Conservation (phyloP, 2,797 vertebrate genomes). For the Zenarchopterus dispar region DNA sequence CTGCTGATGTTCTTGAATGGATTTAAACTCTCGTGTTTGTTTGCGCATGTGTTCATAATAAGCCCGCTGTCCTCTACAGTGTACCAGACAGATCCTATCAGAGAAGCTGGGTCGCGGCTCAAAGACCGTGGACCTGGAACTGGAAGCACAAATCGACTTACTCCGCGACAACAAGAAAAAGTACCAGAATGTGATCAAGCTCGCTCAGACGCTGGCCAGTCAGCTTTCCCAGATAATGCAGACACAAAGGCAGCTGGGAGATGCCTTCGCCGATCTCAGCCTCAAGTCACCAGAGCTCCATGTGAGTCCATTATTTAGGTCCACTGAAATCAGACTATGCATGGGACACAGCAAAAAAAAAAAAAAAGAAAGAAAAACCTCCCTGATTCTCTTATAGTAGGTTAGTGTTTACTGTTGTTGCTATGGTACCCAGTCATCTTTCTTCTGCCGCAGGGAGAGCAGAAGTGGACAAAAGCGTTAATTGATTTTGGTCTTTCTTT, state of each 20-base stretch:
- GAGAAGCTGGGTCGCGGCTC: constrained; percentile 98
- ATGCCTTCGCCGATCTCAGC: constrained; percentile 97
- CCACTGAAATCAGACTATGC: background rate
- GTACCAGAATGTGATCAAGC: constrained; percentile 92
- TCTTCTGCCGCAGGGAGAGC: no score
- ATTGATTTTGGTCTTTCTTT: no score
- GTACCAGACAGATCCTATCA: constrained; percentile 96
- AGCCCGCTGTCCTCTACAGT: constrained; percentile 78
- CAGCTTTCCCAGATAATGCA: constrained; percentile 96
- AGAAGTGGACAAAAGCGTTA: no score
- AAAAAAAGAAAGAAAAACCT: no score
- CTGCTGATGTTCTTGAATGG: background rate
- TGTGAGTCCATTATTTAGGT: constrained; percentile 79
- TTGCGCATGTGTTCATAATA: background rate
- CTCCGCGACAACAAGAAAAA: constrained; percentile 97
- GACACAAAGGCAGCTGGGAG: constrained; percentile 96
- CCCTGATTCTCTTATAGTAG: no score
- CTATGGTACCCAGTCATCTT: background rate
- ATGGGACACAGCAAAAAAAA: no score
- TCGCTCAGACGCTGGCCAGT: constrained; percentile 90
- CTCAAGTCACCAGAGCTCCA: constrained; percentile 97
- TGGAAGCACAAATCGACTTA: constrained; percentile 96
- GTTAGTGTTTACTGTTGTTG: no score
- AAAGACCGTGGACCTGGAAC: constrained; percentile 95
- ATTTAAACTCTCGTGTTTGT: background rate